A percentile compares a stretch with the other conserved stretches of the same genome.
Evolutionary conservation across 2,888 invertebrate species (phyloP).

Genomic region (Himalopsyche japonica): DNA sequence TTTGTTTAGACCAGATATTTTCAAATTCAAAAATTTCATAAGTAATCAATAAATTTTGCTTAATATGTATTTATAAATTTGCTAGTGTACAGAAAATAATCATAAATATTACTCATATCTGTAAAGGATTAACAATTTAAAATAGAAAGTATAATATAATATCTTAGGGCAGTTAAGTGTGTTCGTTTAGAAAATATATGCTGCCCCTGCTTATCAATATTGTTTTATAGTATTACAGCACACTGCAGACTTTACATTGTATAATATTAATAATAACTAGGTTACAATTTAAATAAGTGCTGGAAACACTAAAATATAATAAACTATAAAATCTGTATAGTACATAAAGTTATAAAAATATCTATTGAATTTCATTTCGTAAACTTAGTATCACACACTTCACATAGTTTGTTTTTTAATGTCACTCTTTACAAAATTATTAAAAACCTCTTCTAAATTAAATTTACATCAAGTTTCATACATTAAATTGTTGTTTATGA

Average conservation of each 20-base stretch:
- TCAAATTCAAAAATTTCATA: too few relatives aligned
- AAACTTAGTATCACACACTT: slow-evolving; percentile 40
- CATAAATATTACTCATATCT: too few relatives aligned
- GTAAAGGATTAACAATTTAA: too few relatives aligned
- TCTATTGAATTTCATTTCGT: slow-evolving; percentile 34
- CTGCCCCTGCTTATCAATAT: background rate
- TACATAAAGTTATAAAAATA: slow-evolving; percentile 30
- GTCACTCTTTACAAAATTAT: slow-evolving; percentile 16
- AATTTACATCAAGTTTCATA: slow-evolving; percentile 24
- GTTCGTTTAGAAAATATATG: background rate
- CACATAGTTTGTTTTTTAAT: slow-evolving; percentile 24
- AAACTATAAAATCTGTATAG: slow-evolving; percentile 27
- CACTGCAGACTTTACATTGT: background rate
- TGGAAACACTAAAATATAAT: slow-evolving; percentile 1
- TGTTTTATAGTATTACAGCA: background rate
- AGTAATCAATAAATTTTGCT: too few relatives aligned
- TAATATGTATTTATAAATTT: too few relatives aligned
- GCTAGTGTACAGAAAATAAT: too few relatives aligned
- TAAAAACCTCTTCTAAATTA: slow-evolving; percentile 14
- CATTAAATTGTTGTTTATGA: background rate
- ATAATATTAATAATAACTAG: background rate
- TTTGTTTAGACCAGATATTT: too few relatives aligned
- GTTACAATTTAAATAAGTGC: background rate
- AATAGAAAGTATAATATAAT: background rate
- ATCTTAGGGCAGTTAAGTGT: background rate